Evolutionary conservation across 2,888 invertebrate species (phyloP), one percentile per base, ranked within the genome.

Genomic region (Philonicus albiceps): DNA sequence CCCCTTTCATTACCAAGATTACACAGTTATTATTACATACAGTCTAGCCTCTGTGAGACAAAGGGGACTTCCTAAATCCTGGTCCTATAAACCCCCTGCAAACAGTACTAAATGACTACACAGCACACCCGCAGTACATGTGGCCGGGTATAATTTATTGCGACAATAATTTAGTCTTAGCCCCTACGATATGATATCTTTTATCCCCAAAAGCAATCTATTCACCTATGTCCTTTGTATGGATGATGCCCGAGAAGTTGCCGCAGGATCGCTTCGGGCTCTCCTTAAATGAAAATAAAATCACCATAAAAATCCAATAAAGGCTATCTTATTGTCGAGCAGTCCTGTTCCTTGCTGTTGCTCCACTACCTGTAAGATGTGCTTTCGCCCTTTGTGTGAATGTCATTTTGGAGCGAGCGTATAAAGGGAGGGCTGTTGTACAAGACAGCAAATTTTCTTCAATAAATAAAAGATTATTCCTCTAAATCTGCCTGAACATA

Each of bases 281-380:
- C 34, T 84, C 73, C 84, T 84, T 84, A 84, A 84, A 84, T 84
- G 84, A 84, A 84, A 84, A 84, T 84, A 84, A 84, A 84, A 84
- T 84, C 84, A 84, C 84, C 84, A 84, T 84, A 84, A 84, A 84
- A 84, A 84, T 84, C 84, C 84, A 84, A 84, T 84, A 84, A 84
- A 84, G 84, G 84, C 84, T 49, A 84, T 84, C 84, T 84, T 84
- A 84, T 84, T 84, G 84, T 84, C 84, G 73, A 84, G 84, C 84
- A 73, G 73, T 73, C 73, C 73, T 84, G 72, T 43, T 84, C 84
- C 27, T 84, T 40, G 30, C 43, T 84, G 64, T 19, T 64, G 19
- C 64, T 22, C 27, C 7, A 30, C 64, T 64, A 83, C 81, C 81
- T 83, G 81, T 37, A 19, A 83, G 64, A 64, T 83, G 55, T 64